phyloP scores from a whole-genome alignment of 2,797 vertebrate genomes.

The Knipowitschia caucasica region DNA sequence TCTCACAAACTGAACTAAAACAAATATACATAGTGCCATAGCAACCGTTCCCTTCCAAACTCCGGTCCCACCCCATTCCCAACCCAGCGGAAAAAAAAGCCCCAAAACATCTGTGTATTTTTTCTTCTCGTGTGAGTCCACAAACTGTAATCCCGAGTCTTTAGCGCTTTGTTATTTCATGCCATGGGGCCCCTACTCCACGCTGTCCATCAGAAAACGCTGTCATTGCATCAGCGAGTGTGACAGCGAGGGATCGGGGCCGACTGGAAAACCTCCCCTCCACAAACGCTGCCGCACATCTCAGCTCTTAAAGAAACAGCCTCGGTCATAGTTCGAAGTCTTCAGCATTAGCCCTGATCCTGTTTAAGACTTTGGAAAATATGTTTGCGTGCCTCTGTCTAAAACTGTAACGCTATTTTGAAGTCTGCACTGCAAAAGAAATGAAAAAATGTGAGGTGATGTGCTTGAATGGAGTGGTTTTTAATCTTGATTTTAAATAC shows the following conservation, averaged over 20 bases:
- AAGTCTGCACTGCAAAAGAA: no score
- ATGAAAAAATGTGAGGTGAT: no score
- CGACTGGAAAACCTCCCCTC: constrained; percentile 60
- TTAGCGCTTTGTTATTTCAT: constrained; percentile 23
- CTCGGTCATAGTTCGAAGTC: constrained; percentile 27
- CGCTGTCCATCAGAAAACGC: constrained; percentile 47
- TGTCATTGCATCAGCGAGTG: constrained; percentile 38
- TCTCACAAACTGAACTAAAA: neutral
- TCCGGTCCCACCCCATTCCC: neutral
- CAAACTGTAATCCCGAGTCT: constrained; percentile 8
- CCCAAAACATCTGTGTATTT: constrained; percentile 12
- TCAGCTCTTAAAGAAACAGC: constrained; percentile 18
- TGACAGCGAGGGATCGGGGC: constrained; percentile 47
- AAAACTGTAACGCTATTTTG: constrained; percentile 29
- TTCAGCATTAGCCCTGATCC: constrained; percentile 32
- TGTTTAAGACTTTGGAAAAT: constrained; percentile 40
- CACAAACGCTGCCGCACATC: constrained; percentile 32
- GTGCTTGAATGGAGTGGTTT: no score
- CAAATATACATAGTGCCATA: neutral
- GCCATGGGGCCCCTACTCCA: constrained; percentile 19
- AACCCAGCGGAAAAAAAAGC: neutral
- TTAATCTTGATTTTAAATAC: no score
- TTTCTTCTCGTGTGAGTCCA: constrained; percentile 6
- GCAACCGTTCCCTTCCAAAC: neutral
- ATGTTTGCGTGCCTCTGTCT: constrained; percentile 22